Evolutionary conservation across 2,797 vertebrate genomes (phyloP), one percentile per base, ranked within the genome.

Genomic region (Anguilla pacifica): DNA sequence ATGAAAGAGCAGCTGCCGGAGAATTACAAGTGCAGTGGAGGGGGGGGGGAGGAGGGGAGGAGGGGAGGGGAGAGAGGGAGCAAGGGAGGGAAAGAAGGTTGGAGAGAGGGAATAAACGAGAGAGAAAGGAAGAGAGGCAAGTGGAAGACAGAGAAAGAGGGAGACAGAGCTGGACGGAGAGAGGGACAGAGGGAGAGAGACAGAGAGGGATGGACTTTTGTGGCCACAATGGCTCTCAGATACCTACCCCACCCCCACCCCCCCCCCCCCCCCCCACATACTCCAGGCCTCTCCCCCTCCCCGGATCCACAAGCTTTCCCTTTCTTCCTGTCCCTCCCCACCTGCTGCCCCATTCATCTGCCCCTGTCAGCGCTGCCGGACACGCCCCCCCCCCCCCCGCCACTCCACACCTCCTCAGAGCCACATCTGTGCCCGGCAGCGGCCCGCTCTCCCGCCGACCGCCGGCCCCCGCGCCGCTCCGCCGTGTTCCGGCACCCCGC

Each of bases 1-100:
- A 91, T 91, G 90, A 93, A 91, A 90, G 90, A 93, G 88, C 74
- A 91, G 92, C 93, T 93, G 92, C 92, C 94, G 91, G 90, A 91
- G 85, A 70, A 92, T 79, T 86, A 88, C 87, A 53, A 43, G 74
- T 39, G 39, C n/a, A 59, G n/a, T 70, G 86, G 87, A 43, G 83
- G 59, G 79, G 51, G 59, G 79, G 51, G 87, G 82, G 1, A 7
- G 55, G 31, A 84, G 2, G 1, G 53, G 1, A 7, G 55, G 31
- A 59, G 3, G 1, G 53, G 35, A 84, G 10, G 1, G 53, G 28
- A 61, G 51, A 59, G 51, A 84, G 55, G 15, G 83, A 57, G 17
- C 49, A 35, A 81, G 77, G 2, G 79, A 77, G 72, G 35, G 31
- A 77, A 19, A 35, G 72, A 77, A 39, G 13, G 72, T 31, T 31